phyloP scores from a whole-genome alignment of 2,888 invertebrate genomes.

The Arge pagana region DNA sequence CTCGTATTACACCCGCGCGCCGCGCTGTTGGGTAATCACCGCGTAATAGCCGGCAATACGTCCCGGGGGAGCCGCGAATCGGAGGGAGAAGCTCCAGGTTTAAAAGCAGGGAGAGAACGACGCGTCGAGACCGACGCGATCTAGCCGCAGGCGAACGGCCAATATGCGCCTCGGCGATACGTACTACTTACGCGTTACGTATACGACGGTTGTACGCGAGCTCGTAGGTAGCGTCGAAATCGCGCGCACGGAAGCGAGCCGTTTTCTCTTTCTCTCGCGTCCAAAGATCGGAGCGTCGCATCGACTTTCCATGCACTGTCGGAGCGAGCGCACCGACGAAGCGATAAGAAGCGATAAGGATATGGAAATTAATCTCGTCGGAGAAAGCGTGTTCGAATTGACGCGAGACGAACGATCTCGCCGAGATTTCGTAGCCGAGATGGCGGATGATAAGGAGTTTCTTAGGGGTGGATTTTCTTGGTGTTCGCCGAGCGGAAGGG shows the following conservation, averaged over 20 bases:
- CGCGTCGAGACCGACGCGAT: constrained; percentile 27
- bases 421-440: background rate
- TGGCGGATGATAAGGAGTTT: background rate
- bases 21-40: constrained; percentile 53
- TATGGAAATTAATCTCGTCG: too few relatives aligned
- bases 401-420: background rate
- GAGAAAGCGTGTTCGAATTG: too few relatives aligned
- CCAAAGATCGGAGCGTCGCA: too few relatives aligned
- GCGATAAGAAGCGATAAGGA: too few relatives aligned
- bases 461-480: background rate
- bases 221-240: too few relatives aligned
- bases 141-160: constrained; percentile 47
- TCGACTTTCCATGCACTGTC: too few relatives aligned
- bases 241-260: too few relatives aligned
- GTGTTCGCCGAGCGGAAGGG: constrained; percentile 2
- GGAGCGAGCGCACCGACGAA: too few relatives aligned
- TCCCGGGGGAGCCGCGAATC: constrained; percentile 32
- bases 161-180: constrained; percentile 49
- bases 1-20: constrained; percentile 54
- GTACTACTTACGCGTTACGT: too few relatives aligned
- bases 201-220: too few relatives aligned
- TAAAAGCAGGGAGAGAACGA: constrained; percentile 23
- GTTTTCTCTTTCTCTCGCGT: too few relatives aligned
- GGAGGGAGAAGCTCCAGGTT: too few relatives aligned
- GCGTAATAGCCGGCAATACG: constrained; percentile 55